Base-by-base conservation (phyloP, 2,888 invertebrate species). In the Xanthorhoe designata region DNA sequence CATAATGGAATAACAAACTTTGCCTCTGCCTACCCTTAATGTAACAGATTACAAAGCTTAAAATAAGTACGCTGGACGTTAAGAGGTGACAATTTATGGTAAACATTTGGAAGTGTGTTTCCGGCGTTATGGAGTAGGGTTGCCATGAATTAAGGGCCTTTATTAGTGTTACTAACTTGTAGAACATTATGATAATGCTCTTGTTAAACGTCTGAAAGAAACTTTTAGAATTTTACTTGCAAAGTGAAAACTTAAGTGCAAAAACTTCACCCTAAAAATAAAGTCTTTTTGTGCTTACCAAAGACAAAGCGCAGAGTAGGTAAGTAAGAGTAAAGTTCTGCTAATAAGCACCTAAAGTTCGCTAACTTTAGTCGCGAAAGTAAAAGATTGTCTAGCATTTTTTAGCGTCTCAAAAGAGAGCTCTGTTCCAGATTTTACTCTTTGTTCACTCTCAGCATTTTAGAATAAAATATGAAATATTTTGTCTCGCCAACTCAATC, bases 1-100 rank as follows among this genome's bases (percentile, higher is more conserved):
- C 73, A 66, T 81, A 81, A 85, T 82, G 70, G 75, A 80, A 84
- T 83, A 79, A 80, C 78, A 72, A 84, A 80, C 70, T 82, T 76
- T 35, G 24, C 52, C 67, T 54, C 62, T 67, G 66, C 38, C 55
- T 65, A 61, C 74, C 73, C 65, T 58, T 73, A 74, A 68, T 68
- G 70, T 75, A 32, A 73, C 77, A 77, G 77, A 80, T 80, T 77
- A 75, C 68, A 61, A 60, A 61, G 72, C 68, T 75, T 69, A 73
- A 77, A 75, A 77, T 77, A 79, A 75, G 75, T 57, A 61, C 49
- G 29, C 69, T 69, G 59, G 64, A 69, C 61, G 50, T 62, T 29
- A 59, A 55, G 55, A 71, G 68, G 74, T 64, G 74, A 72, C 74
- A 72, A 71, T 71, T 72, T 71, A 70, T 70, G 67, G 68, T 72